Percentiles rank a stretch among this genome's conserved stretches.
Conservation (phyloP, 2,888 invertebrate species). For the Agrochola lychnidis region DNA sequence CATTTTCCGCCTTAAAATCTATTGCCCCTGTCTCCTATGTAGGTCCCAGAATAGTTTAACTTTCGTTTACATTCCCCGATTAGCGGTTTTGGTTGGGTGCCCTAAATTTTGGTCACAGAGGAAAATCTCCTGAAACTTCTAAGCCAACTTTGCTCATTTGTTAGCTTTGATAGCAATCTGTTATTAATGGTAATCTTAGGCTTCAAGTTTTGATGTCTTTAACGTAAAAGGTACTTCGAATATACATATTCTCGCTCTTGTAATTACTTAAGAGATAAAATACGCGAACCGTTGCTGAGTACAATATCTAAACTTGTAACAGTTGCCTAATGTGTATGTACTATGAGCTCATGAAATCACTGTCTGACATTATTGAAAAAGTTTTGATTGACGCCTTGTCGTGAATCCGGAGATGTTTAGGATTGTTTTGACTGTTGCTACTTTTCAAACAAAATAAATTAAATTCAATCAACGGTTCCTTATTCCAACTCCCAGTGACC, state of each 20-base stretch:
- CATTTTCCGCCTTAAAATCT: slow-evolving; percentile 54
- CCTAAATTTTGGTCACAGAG: slow-evolving; percentile 60
- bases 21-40: slow-evolving; percentile 40
- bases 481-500: not conserved
- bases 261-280: slow-evolving; percentile 45
- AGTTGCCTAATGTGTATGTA: not conserved
- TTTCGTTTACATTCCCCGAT: slow-evolving; percentile 59
- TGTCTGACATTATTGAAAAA: slow-evolving; percentile 43
- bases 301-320: slow-evolving; percentile 26
- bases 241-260: slow-evolving; percentile 29
- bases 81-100: slow-evolving; percentile 59
- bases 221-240: slow-evolving; percentile 30
- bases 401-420: slow-evolving; percentile 3
- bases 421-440: slow-evolving; percentile 17
- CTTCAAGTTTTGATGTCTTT: slow-evolving; percentile 53
- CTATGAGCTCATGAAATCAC: slow-evolving; percentile 28
- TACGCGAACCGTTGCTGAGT: slow-evolving; percentile 24
- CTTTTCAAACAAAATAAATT: slow-evolving; percentile 3
- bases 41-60: slow-evolving; percentile 57
- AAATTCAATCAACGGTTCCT: not conserved
- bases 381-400: slow-evolving; percentile 42
- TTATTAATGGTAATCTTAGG: slow-evolving; percentile 54
- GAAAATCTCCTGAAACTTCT: slow-evolving; percentile 60
- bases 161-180: slow-evolving; percentile 57
- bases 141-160: slow-evolving; percentile 57